These are phyloP conservation scores for Hippocampus comes DNA, from an alignment of 2,113 vertebrate genomes.

Conservation along the genomic window DNA sequence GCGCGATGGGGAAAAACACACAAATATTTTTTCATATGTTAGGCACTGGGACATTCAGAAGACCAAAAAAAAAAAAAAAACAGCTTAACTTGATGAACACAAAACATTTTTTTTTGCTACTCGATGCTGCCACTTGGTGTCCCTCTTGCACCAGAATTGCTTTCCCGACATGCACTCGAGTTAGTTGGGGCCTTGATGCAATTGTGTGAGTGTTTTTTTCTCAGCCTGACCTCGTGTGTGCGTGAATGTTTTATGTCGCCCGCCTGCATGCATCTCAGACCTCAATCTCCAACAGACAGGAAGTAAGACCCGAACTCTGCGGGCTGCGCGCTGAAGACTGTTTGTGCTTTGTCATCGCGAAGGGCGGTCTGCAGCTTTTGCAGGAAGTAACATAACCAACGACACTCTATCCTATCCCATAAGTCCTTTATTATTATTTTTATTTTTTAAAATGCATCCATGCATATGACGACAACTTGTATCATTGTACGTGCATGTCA, in stretches of 20 bases:
- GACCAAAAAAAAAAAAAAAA: neutral
- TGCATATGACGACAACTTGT: neutral
- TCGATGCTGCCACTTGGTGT: slow-evolving; percentile 50
- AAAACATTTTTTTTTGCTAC: neutral
- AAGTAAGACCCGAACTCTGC: slow-evolving; percentile 47
- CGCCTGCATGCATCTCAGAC: slow-evolving; percentile 19
- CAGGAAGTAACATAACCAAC: neutral
- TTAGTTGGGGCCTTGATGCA: neutral
- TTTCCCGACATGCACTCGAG: neutral
- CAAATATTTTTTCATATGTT: slow-evolving; percentile 6
- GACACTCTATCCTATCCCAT: neutral
- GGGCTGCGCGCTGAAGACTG: slow-evolving; percentile 43
- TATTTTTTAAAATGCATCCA: neutral
- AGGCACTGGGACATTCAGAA: neutral
- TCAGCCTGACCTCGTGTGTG: slow-evolving; percentile 6
- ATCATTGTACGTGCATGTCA: slow-evolving; percentile 4
- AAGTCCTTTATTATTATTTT: no score
- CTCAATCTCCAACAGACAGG: slow-evolving; percentile 47
- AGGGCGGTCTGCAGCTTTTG: neutral
- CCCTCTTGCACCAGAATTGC: slow-evolving; percentile 52
- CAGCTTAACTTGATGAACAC: neutral
- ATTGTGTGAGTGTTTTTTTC: slow-evolving; percentile 4
- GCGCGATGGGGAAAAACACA: slow-evolving; percentile 5
- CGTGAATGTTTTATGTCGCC: slow-evolving; percentile 7
- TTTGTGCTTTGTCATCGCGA: slow-evolving; percentile 47